Evolutionary conservation across 2,888 invertebrate species (phyloP), one percentile per base, ranked within the genome.

Genomic region (Eilema sororculum): DNA sequence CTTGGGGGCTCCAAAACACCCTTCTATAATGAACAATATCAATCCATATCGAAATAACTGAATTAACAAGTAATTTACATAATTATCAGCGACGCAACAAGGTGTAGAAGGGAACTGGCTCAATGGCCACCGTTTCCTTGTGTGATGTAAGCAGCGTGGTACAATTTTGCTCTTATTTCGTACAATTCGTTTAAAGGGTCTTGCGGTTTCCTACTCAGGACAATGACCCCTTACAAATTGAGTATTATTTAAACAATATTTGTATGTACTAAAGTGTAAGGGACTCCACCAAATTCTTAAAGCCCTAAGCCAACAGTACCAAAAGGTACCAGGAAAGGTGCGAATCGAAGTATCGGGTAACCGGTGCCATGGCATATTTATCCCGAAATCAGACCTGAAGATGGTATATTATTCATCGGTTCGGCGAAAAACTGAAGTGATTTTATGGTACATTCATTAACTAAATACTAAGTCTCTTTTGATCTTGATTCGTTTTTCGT

Each of bases 161-260:
- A 65, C 46, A 63, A 58, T 33, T 59, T 62, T 63, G 67, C 59
- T 71, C 64, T 64, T 67, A 37, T 64, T 66, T 58, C 33, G 37
- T 30, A 28, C 37, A 67, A 56, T 67, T 71, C 16, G 58, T 13
- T 64, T 20, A 16, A 57, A 67, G 20, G 61, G 56, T 12, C 28
- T 56, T 67, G 64, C 33, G 64, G 57, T 65, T 71, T 68, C 56
- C 67, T 65, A 20, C 12, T 52, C 6, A 62, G 37, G 20, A 10
- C 9, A 41, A 6, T 16, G 4, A 24, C 22, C 24, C 37, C 37
- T 24, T 22, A 37, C 24, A 3, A n/a, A 41, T 13, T 24, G 52
- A 52, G 9, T 52, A 9, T n/a, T 52, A 9, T 52, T n/a, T 16
- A 16, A n/a, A n/a, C n/a, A 46, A 46, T 6, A 2, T 12, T 37